Base-by-base conservation (phyloP, 2,797 vertebrate species). In the Rhadinocentrus ornatus region DNA sequence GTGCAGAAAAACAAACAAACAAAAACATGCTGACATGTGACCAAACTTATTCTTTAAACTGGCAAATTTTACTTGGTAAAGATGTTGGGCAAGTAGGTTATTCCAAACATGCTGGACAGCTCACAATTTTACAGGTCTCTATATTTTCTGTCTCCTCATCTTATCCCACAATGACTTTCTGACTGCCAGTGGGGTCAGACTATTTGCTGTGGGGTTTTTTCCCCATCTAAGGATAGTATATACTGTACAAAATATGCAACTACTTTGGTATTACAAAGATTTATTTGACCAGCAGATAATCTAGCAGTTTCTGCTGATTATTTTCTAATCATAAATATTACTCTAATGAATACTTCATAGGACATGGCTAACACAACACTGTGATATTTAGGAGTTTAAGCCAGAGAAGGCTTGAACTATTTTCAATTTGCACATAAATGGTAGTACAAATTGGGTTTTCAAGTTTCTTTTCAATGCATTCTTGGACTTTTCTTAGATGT, bases 391-490 rank as follows among this genome's bases (percentile, higher is more conserved):
- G 39, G 7, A 41, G 41, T 37, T 55, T 44, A 54, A 62, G 53
- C 46, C 29, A 68, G 67, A 53, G 27, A 6, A 6, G 24, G 26
- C 35, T 63, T 12, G 41, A 69, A 52, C 56, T 56, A 15, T 11
- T 35, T 35, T 37, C 32, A 46, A 53, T 74, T 59, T 59, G 58
- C 63, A 50, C 41, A 2, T 41, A 39, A 59, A 50, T 31, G 39
- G 26, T 7, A n/a, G 46, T 3, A 22, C 53, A 71, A 75, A 62
- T 29, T 69, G 41, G 3, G 46, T 77, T 60, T 54, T 69, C 66
- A 73, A 62, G 58, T 75, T 34, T 44, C 54, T 31, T 69, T 73
- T 78, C 29, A 56, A 74, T 69, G 55, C 81, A 78, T 76, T 72
- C 24, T 64, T 59, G 58, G 65, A 61, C 74, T 74, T 32, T 56